Conservation (phyloP, 2,797 vertebrate species). For the Crenuchus spilurus region DNA sequence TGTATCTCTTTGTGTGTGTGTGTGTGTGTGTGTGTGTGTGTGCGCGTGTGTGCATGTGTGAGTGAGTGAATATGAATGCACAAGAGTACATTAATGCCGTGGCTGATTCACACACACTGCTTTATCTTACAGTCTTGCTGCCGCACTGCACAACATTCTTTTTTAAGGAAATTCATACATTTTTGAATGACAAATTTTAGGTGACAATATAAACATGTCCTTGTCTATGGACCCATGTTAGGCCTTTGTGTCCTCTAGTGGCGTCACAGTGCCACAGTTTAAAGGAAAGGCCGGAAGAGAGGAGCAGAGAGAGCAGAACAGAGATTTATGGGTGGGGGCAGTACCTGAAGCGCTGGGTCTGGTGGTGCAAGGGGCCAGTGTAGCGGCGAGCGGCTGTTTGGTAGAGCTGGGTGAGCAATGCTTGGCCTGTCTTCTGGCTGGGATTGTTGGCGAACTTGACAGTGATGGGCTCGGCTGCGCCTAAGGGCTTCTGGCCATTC, state of each 20-base stretch:
- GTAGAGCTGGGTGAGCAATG: conserved; percentile 93
- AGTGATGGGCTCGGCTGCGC: conserved; percentile 91
- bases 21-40: conserved; percentile 45
- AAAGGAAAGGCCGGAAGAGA: conserved; percentile 75
- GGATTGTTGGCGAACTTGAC: conserved; percentile 98
- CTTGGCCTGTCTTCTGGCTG: conserved; percentile 94
- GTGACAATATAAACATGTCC: background rate
- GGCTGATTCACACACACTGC: conserved; percentile 27
- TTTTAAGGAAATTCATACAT: background rate
- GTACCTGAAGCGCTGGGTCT: conserved; percentile 95
- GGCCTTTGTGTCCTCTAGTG: conserved; percentile 76
- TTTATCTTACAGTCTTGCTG: conserved; percentile 13
- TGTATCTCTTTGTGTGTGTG: conserved; percentile 50
- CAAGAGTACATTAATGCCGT: conserved; percentile 4
- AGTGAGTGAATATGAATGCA: conserved; percentile 16
- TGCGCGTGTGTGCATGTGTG: conserved; percentile 38
- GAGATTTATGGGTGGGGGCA: conserved; percentile 43
- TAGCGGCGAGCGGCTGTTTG: conserved; percentile 92
- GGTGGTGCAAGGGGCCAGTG: conserved; percentile 91
- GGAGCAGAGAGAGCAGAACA: conserved; percentile 59
- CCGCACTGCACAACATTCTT: background rate
- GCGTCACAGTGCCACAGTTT: conserved; percentile 77
- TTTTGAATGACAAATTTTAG: conserved; percentile 2
- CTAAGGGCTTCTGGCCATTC: conserved; percentile 94
- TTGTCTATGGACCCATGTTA: conserved; percentile 58